Conservation (phyloP, 2,797 vertebrate genomes). For the Sebastes elongatus region DNA sequence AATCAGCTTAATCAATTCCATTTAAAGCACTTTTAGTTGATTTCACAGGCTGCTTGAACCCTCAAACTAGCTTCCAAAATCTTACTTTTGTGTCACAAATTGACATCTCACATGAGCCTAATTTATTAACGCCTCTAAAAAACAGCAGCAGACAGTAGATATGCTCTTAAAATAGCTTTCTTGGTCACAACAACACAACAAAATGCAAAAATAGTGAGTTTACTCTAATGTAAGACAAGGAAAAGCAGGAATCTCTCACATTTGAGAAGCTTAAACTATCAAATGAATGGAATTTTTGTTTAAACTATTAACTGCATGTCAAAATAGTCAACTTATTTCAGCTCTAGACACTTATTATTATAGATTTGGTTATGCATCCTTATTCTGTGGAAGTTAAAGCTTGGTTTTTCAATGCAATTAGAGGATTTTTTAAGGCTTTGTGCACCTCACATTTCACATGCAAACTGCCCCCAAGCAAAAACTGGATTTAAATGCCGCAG, state of each 20-base stretch:
- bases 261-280: no score
- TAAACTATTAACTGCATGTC: no score
- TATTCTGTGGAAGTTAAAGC: conserved; percentile 15
- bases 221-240: no score
- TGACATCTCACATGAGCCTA: neutral
- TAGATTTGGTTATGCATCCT: neutral
- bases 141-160: neutral
- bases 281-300: no score
- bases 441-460: conserved; percentile 42
- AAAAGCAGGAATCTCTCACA: no score
- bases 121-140: neutral
- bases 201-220: no score
- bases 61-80: neutral
- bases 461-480: conserved; percentile 52
- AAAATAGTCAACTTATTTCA: no score
- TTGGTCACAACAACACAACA: no score
- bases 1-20: neutral
- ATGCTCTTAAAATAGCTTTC: neutral
- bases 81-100: neutral
- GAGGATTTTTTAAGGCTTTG: conserved; percentile 18
- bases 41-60: neutral
- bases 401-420: conserved; percentile 33
- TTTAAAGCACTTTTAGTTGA: neutral
- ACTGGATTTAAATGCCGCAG: conserved; percentile 68
- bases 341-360: no score